phyloP scores from a whole-genome alignment of 2,113 vertebrate genomes.

The Mionectes macconnelli region DNA sequence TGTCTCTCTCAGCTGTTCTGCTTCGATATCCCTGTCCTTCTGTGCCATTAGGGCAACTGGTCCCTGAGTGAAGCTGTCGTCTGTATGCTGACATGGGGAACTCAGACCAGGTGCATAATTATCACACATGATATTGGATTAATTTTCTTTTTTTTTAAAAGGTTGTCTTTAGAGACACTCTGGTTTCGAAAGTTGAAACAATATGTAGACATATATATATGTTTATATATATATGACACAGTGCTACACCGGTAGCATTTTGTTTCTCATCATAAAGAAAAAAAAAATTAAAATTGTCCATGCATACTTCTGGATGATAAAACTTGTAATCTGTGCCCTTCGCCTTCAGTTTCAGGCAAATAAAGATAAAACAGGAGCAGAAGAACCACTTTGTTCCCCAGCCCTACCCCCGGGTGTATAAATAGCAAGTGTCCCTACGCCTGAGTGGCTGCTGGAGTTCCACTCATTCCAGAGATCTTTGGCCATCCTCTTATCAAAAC shows the following conservation, averaged over 20 bases:
- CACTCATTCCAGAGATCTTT: constrained; percentile 64
- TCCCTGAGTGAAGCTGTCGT: not conserved
- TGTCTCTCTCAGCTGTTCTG: not conserved
- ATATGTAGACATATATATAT: not conserved
- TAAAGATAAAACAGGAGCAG: constrained; percentile 35
- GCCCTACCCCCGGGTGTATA: constrained; percentile 44
- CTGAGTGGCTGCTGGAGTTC: constrained; percentile 54
- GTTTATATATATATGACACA: not conserved
- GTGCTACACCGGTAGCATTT: not conserved
- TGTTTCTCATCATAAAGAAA: not conserved
- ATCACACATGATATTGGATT: not conserved
- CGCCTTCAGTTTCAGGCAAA: not conserved
- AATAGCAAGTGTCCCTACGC: constrained; percentile 55
- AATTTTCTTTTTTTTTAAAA: not conserved
- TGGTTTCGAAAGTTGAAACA: not conserved
- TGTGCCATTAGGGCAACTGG: not conserved
- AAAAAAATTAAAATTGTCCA: not conserved
- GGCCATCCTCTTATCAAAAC: constrained; percentile 70
- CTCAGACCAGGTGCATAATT: not conserved
- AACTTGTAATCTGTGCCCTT: not conserved
- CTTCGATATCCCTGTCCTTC: not conserved
- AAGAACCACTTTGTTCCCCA: constrained; percentile 34
- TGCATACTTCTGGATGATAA: not conserved
- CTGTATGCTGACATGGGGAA: not conserved
- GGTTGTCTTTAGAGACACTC: not conserved